Conservation (phyloP, 2,113 vertebrate species). For the Pollimyrus isidori region DNA sequence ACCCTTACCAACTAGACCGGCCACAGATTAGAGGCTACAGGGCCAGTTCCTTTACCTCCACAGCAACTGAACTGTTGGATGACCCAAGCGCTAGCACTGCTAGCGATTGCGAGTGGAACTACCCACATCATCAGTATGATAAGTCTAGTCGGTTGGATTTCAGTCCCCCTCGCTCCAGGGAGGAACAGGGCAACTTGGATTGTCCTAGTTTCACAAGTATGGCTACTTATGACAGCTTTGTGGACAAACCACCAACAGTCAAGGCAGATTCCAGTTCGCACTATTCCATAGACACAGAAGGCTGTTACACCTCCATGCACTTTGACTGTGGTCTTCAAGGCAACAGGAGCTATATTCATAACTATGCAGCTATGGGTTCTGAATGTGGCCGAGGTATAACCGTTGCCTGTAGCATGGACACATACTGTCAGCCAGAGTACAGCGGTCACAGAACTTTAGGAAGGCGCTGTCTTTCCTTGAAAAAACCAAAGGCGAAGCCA, state of each 20-base stretch:
- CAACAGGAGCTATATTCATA: constrained; percentile 80
- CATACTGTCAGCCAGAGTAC: constrained; percentile 70
- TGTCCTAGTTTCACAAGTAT: constrained; percentile 78
- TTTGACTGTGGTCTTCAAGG: constrained; percentile 85
- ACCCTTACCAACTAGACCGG: constrained; percentile 73
- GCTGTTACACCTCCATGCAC: constrained; percentile 90
- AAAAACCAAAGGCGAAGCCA: constrained; percentile 95
- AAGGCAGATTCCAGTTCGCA: constrained; percentile 78
- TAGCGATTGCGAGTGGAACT: constrained; percentile 94
- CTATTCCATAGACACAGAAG: constrained; percentile 79
- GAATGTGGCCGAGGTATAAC: constrained; percentile 68
- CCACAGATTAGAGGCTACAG: constrained; percentile 77
- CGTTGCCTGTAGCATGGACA: constrained; percentile 61
- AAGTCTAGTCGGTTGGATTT: constrained; percentile 75
- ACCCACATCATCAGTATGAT: constrained; percentile 85
- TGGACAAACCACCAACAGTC: constrained; percentile 68
- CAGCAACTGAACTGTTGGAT: constrained; percentile 85
- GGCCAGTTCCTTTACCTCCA: constrained; percentile 90
- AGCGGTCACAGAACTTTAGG: constrained; percentile 72
- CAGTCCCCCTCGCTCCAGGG: constrained; percentile 71
- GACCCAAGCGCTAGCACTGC: constrained; percentile 90
- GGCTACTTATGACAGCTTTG: constrained; percentile 79
- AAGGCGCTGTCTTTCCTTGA: constrained; percentile 78
- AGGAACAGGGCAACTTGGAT: constrained; percentile 58
- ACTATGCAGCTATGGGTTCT: constrained; percentile 78